Evolutionary conservation across 2,113 vertebrate genomes (phyloP).

Genomic region (Arenaria interpres): DNA sequence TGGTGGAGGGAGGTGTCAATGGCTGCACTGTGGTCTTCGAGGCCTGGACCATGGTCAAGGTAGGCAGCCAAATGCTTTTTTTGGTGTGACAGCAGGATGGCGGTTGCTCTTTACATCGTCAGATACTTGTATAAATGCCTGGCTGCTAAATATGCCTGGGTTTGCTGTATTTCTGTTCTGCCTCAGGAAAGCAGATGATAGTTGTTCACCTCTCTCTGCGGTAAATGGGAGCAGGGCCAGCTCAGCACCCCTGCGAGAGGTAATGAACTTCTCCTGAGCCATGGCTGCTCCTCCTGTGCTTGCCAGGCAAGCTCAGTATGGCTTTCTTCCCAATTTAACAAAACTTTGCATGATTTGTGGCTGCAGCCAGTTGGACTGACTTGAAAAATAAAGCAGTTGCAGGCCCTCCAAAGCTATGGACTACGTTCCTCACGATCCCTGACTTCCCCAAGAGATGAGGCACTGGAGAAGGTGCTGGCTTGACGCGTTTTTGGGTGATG

Average conservation of each 20-base stretch:
- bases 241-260: neutral
- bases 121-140: neutral
- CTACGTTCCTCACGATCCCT: neutral
- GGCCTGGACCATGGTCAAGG: neutral
- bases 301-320: neutral
- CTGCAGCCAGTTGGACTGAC: neutral
- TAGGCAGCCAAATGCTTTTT: neutral
- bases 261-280: neutral
- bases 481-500: neutral
- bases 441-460: neutral
- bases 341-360: neutral
- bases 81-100: neutral
- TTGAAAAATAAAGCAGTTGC: neutral
- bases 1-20: neutral
- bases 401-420: neutral
- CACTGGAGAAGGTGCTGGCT: neutral
- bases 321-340: neutral
- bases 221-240: neutral
- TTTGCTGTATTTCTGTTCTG: neutral
- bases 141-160: neutral
- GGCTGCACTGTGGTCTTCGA: neutral
- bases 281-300: neutral
- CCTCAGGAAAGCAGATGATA: neutral
- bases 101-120: neutral
- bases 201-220: neutral